Conservation (phyloP, 2,888 invertebrate species). For the Augochlorella aurata region DNA sequence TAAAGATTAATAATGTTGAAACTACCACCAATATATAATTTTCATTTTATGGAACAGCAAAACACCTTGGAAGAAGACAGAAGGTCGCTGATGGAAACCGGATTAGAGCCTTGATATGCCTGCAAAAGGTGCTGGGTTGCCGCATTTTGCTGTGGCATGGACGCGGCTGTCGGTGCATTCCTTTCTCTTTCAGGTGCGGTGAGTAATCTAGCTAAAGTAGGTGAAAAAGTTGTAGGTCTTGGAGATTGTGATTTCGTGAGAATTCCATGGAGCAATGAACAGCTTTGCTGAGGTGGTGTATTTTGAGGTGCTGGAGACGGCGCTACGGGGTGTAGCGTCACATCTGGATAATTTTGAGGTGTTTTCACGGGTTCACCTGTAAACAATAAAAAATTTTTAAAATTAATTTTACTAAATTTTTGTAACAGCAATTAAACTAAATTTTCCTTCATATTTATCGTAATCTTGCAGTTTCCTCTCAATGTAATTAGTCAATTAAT, state of each 20-base stretch:
- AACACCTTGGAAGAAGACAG: conserved; percentile 83
- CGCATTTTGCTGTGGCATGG: conserved; percentile 72
- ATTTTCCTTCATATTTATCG: not conserved
- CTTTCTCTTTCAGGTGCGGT: conserved; percentile 85
- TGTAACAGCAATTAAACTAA: not conserved
- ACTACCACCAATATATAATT: not conserved
- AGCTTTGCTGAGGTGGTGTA: conserved; percentile 83
- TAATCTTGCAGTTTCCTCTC: not conserved
- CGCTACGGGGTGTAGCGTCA: conserved; percentile 89
- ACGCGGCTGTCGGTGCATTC: conserved; percentile 72
- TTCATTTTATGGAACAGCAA: conserved; percentile 9
- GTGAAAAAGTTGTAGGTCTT: conserved; percentile 88
- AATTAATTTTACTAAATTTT: not conserved
- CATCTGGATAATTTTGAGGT: conserved; percentile 90
- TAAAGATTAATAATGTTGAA: not conserved
- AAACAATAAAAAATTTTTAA: conserved; percentile 43
- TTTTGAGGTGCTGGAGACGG: conserved; percentile 78
- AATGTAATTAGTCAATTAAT: not conserved
- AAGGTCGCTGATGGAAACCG: conserved; percentile 83
- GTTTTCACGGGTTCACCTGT: conserved; percentile 81
- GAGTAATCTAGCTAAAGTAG: conserved; percentile 90
- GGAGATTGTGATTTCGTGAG: conserved; percentile 85
- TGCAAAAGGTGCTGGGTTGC: conserved; percentile 78
- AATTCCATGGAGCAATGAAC: conserved; percentile 89
- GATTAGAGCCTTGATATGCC: conserved; percentile 78